Evolutionary conservation across 2,113 vertebrate species (phyloP).

Genomic region (Gallinago media): DNA sequence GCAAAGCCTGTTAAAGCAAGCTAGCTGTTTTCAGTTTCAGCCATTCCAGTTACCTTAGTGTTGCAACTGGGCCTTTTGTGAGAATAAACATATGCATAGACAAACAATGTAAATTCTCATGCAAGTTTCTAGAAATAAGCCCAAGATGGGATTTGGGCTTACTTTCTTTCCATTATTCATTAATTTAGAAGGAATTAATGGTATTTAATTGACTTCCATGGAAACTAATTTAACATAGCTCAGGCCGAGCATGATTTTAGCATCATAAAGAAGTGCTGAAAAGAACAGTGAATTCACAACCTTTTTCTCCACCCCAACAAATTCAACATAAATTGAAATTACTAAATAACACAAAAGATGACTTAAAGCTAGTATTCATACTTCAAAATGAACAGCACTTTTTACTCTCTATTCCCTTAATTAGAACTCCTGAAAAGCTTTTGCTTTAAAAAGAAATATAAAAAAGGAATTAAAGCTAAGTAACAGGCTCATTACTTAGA

Average conservation of each 20-base stretch:
- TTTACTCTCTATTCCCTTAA: neutral
- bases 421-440: neutral
- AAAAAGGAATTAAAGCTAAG: neutral
- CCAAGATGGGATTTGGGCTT: neutral
- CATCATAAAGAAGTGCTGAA: neutral
- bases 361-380: neutral
- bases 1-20: neutral
- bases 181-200: slow-evolving; percentile 16
- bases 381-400: neutral
- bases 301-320: neutral
- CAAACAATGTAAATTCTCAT: neutral
- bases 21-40: neutral
- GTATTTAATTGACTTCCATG: slow-evolving; percentile 44
- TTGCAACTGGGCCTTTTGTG: neutral
- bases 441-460: neutral
- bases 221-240: slow-evolving; percentile 27
- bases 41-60: neutral
- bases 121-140: neutral
- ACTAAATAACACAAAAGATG: neutral
- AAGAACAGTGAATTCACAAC: neutral
- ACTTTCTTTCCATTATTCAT: neutral
- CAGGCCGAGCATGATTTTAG: neutral
- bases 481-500: neutral
- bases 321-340: neutral
- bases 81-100: neutral